Evolutionary conservation across 2,888 invertebrate genomes (phyloP).

Genomic region (Zeuzera pyrina): DNA sequence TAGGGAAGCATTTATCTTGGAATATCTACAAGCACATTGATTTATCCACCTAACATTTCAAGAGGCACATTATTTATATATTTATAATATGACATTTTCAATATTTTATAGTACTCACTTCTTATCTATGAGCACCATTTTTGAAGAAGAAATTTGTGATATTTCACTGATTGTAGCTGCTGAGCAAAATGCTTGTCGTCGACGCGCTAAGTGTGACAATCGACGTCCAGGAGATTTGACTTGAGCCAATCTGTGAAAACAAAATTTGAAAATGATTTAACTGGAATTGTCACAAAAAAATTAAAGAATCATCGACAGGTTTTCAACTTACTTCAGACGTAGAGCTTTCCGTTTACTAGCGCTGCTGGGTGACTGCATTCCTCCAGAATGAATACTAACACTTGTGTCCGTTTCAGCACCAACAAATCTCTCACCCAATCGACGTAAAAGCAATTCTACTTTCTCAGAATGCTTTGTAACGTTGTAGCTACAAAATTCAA

Average conservation of each 20-base stretch:
- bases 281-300: background rate
- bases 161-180: slow-evolving; percentile 69
- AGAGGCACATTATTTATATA: no score
- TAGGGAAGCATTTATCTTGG: no score
- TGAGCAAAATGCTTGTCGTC: slow-evolving; percentile 83
- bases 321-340: slow-evolving; percentile 63
- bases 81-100: background rate
- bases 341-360: slow-evolving; percentile 74
- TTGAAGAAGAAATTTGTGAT: slow-evolving; percentile 54
- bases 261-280: background rate
- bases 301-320: slow-evolving; percentile 3
- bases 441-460: slow-evolving; percentile 76
- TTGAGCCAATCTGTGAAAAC: slow-evolving; percentile 45
- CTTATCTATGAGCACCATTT: slow-evolving; percentile 77
- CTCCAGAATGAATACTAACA: slow-evolving; percentile 72
- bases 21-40: no score
- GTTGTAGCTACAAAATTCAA: slow-evolving; percentile 75
- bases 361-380: slow-evolving; percentile 73
- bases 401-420: slow-evolving; percentile 83
- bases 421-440: slow-evolving; percentile 80
- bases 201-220: slow-evolving; percentile 82
- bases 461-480: slow-evolving; percentile 79
- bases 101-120: slow-evolving; percentile 57
- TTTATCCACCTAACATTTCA: no score
- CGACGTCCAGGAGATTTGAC: slow-evolving; percentile 82